Conservation (phyloP, 2,888 invertebrate genomes). For the Lochmaea crataegi region DNA sequence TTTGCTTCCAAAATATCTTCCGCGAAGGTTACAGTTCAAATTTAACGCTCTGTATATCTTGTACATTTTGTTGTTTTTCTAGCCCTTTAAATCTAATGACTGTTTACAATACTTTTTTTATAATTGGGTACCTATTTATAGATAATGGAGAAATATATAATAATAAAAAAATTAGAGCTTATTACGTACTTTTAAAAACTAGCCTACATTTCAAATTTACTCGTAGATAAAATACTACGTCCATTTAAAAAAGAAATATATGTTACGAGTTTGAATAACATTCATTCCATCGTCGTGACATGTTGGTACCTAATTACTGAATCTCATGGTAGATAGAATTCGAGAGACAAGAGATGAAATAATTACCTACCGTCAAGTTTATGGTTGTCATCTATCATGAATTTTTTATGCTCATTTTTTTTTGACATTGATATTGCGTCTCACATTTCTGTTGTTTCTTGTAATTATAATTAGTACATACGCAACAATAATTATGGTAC, state of each 20-base stretch:
- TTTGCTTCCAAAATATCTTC: too few relatives aligned
- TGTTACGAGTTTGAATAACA: conserved; percentile 17
- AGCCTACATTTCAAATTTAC: too few relatives aligned
- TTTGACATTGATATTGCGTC: conserved; percentile 3
- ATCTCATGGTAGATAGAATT: conserved; percentile 13
- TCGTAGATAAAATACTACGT: not conserved
- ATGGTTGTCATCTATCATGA: conserved; percentile 16
- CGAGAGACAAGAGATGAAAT: conserved; percentile 16
- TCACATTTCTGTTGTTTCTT: not conserved
- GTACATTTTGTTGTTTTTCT: too few relatives aligned
- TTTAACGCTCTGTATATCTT: too few relatives aligned
- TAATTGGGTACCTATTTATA: too few relatives aligned
- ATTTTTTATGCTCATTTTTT: conserved; percentile 1
- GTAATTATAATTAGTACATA: not conserved
- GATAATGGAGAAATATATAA: too few relatives aligned
- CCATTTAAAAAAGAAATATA: conserved; percentile 5
- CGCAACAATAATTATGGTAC: not conserved
- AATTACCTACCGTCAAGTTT: conserved; percentile 24
- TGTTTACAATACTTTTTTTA: too few relatives aligned
- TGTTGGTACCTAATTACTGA: conserved; percentile 9
- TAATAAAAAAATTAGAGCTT: too few relatives aligned
- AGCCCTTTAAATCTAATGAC: too few relatives aligned
- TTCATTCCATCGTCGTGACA: conserved; percentile 14
- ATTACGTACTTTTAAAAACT: too few relatives aligned
- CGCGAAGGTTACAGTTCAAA: too few relatives aligned